Base-by-base conservation (phyloP, 2,797 vertebrate species). In the Aplochiton taeniatus region DNA sequence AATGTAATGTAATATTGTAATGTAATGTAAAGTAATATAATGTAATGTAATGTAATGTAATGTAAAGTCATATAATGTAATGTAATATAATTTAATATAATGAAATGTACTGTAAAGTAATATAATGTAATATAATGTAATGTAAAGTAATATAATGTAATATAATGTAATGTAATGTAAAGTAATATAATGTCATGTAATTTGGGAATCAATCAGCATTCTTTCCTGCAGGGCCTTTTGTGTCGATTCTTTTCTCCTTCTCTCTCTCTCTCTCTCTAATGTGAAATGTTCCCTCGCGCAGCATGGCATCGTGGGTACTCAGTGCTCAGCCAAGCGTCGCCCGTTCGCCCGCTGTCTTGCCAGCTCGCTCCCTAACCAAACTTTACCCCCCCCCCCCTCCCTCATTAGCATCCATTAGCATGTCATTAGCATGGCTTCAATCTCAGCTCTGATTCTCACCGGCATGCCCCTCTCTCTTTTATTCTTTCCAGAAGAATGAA, bases 321-420 rank as follows among this genome's bases (percentile, higher is more conserved):
- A 95, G 92, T 95, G 95, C 87, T 95, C 94, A 94, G 43, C 89
- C 90, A 89, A 91, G 88, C 93, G 79, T 91, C 64, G 76, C 84
- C 85, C 85, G 90, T 90, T 89, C 82, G 85, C 88, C 90, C 84
- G 88, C 88, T 75, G 89, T 93, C 88, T 92, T 91, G 90, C 92
- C 76, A 87, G 88, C 90, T 87, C 83, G 92, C 90, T 92, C 89
- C 89, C 91, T 95, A 94, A 94, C 91, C 90, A 94, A 95, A 95
- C 92, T 93, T 94, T 94, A 93, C 90, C 91, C 91, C 59, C 12
- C 61, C 41, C 58, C 86, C 83, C 83, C 79, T 89, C 72, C 75
- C 78, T 95, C 93, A 94, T 96, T 95, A 95, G 92, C 93, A 95
- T 94, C 0, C 82, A 95, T 94, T 94, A 93, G 87, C 89, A 92